A percentile compares a stretch with the other conserved stretches of the same genome.
These are phyloP conservation scores for Cepaea hortensis DNA, from an alignment of 2,888 invertebrate species.

Conservation along the genomic window DNA sequence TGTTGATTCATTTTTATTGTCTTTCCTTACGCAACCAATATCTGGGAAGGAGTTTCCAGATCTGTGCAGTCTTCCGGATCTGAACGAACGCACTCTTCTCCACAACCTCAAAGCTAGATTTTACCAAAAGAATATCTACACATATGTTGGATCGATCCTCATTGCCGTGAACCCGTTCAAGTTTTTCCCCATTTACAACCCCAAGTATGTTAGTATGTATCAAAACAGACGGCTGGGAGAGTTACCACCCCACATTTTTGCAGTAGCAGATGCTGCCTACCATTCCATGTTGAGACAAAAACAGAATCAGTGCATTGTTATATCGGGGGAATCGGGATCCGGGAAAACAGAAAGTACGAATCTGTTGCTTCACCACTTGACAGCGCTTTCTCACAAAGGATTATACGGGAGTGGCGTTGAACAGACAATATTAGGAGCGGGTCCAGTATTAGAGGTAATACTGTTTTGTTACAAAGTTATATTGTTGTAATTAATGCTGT, in stretches of 20 bases:
- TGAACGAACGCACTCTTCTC: conserved; percentile 93
- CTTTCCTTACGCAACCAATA: conserved; percentile 90
- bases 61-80: conserved; percentile 94
- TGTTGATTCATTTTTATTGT: conserved; percentile 90
- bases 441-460: conserved; percentile 90
- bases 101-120: conserved; percentile 91
- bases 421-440: conserved; percentile 95
- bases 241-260: conserved; percentile 96
- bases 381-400: conserved; percentile 91
- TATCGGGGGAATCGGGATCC: conserved; percentile 94
- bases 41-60: conserved; percentile 96
- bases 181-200: conserved; percentile 98
- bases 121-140: conserved; percentile 94
- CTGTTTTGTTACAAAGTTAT: no score
- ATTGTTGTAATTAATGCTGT: background rate
- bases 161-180: conserved; percentile 92
- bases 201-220: conserved; percentile 96
- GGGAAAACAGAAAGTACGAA: conserved; percentile 98
- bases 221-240: conserved; percentile 93
- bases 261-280: conserved; percentile 94
- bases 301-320: conserved; percentile 94
- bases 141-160: conserved; percentile 95
- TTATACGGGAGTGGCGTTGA: conserved; percentile 94
- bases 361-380: conserved; percentile 94
- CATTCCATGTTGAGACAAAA: conserved; percentile 94